These are phyloP conservation scores for Odocoileus hemionus DNA, from an alignment of 2,113 vertebrate genomes.

Conservation along the genomic window DNA sequence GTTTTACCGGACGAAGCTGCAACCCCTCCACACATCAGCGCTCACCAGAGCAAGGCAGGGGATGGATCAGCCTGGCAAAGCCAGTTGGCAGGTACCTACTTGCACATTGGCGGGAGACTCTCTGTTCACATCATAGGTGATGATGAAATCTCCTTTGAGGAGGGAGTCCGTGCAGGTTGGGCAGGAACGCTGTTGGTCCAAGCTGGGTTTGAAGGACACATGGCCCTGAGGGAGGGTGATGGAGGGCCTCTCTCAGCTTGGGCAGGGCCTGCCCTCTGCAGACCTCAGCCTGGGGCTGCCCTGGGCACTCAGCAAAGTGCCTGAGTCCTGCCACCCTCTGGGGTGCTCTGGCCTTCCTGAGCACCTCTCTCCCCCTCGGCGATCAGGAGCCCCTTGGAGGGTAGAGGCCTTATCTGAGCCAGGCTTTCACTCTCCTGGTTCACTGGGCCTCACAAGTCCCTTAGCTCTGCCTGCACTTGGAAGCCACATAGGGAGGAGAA, in stretches of 20 bases:
- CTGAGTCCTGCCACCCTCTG: not conserved
- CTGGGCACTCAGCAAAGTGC: not conserved
- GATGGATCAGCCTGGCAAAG: rapidly evolving
- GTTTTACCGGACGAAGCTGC: too few relatives aligned
- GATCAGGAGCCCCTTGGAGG: not conserved
- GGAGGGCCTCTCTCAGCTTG: not conserved
- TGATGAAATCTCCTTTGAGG: conserved; percentile 83
- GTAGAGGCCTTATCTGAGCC: not conserved
- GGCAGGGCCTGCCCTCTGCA: not conserved
- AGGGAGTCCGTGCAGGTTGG: conserved; percentile 76
- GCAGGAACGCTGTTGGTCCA: conserved; percentile 83
- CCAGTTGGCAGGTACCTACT: conserved; percentile 77
- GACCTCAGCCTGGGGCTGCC: not conserved
- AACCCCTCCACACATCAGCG: too few relatives aligned
- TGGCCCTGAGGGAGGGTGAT: conserved; percentile 72
- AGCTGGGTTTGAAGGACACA: conserved; percentile 84
- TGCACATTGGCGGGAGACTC: conserved; percentile 75
- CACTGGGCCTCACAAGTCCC: not conserved
- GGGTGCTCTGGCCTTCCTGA: not conserved
- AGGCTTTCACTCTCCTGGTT: not conserved
- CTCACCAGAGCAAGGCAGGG: too few relatives aligned
- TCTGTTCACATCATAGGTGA: conserved; percentile 85
- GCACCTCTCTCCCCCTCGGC: not conserved
- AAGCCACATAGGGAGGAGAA: not conserved
- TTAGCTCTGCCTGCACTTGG: not conserved